Evolutionary conservation across 2,113 vertebrate genomes (phyloP), one percentile per base, ranked within the genome.

Genomic region (Lampris incognitus): DNA sequence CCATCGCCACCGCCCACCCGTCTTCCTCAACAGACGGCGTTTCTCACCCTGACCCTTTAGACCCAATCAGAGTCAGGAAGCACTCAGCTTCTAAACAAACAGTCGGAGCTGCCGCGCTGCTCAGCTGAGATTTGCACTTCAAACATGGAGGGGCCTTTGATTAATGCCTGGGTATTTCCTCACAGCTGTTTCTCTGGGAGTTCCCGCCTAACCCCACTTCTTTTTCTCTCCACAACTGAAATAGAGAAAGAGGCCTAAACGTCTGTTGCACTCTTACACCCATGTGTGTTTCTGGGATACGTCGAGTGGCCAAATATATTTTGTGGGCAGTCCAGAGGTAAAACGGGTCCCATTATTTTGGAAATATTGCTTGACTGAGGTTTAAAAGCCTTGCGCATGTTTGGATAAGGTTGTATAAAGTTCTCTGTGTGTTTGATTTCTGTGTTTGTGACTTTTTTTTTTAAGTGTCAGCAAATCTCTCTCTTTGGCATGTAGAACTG

Each of bases 21-120:
- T 24, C 24, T 24, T 24, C 24, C 24, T 24, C 24, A 24, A 24
- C 24, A 24, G 24, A 24, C 24, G 24, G 49, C 10, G 57, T 59
- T 59, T 39, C 40, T 46, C 40, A 41, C 42, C 60, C 46, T 57
- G 10, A 44, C 42, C 13, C 8, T 5, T 61, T 42, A 51, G 50
- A 9, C 63, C 40, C 63, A 39, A 41, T 74, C 36, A 38, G 10
- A 59, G 67, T 60, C 67, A 85, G 72, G 76, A 85, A 82, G 41
- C 79, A 56, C 79, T 82, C 54, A 42, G 64, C 49, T 56, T 59
- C 67, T 75, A 71, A 76, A 57, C 59, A 75, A 79, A 76, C 72
- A 85, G 24, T 24, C 57, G 69, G 46, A 48, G 24, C 58, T 52
- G n/a, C 64, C 3, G 49, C 10, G 46, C 55, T 66, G 51, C 46